Evolutionary conservation across 2,888 invertebrate genomes (phyloP), one percentile per base, ranked within the genome.

Genomic region (Copidosoma aretas): DNA sequence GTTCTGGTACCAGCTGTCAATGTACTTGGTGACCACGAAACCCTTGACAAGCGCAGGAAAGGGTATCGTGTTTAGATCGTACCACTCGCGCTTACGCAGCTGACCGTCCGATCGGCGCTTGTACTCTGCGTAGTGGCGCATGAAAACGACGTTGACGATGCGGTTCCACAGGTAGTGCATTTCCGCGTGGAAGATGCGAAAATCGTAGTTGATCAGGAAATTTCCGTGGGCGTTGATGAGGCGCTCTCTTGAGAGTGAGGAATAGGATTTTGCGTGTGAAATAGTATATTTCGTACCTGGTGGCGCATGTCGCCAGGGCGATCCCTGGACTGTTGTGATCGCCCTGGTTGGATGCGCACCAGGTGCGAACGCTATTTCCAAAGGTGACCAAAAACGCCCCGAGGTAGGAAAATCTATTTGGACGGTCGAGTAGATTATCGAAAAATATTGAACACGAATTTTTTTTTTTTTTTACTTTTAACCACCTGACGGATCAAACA

Each of bases 151-250:
- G 75, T 91, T 91, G 21, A 93, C 88, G 59, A 93, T 89, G 71
- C 91, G 87, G 71, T 90, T 91, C 94, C 94, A 94, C 17, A 94
- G 81, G 76, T 91, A 91, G 76, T 90, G 87, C 71, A 91, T 84
- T 8, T 90, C 87, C 72, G 87, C 86, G 61, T 86, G 85, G 75
- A 93, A 90, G 1, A 94, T 84, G 8, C 91, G 85, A 68, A 86
- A 84, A 80, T 94, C 93, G 80, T 92, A 87, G 0, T 93, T 84
- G 67, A 93, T 82, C 49, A 94, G 84, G 77, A 89, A 93, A 74
- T 89, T 90, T 0, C 90, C 89, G 77, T 90, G 86, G 0, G 92
- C 90, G 78, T 93, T 89, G 54, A 94, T 79, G 22, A 91, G 84
- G 10, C 92, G 87, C 79, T 91, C 86, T 70, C 91, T 91, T 80